Percentiles rank a stretch among this genome's conserved stretches.
These are phyloP conservation scores for Temnothorax longispinosus DNA, from an alignment of 1,140 invertebrate genomes.

Conservation along the genomic window DNA sequence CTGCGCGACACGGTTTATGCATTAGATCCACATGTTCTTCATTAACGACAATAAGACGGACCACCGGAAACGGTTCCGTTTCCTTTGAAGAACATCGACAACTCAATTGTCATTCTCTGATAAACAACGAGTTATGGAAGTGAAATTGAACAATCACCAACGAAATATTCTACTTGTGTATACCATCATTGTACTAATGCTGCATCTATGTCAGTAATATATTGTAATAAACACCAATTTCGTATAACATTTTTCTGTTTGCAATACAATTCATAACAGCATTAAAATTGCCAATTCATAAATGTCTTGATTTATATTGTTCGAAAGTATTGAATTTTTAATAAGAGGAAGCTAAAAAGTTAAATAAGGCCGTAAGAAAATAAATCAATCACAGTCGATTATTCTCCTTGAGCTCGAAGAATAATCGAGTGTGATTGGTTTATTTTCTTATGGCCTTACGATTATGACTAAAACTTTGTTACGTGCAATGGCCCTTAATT, in stretches of 20 bases:
- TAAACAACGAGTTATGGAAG: slow-evolving; percentile 31
- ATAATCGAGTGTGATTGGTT: too few species aligned
- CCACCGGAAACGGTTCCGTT: slow-evolving; percentile 72
- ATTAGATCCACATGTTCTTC: slow-evolving; percentile 82
- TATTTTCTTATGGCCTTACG: too few species aligned
- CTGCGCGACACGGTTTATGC: slow-evolving; percentile 80
- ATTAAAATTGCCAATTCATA: too few species aligned
- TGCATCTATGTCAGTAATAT: background rate
- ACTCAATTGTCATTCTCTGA: slow-evolving; percentile 43
- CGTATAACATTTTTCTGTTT: background rate
- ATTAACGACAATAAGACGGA: slow-evolving; percentile 79
- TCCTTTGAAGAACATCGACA: slow-evolving; percentile 68
- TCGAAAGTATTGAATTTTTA: too few species aligned
- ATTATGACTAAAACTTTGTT: background rate
- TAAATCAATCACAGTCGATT: too few species aligned
- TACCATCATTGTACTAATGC: background rate
- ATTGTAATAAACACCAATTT: background rate
- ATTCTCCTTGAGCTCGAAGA: too few species aligned
- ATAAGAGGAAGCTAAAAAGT: too few species aligned
- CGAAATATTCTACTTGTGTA: background rate
- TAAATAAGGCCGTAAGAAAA: too few species aligned
- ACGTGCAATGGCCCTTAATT: background rate
- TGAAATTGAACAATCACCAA: background rate
- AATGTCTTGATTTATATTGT: too few species aligned
- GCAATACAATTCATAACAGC: too few species aligned